Base-by-base conservation (phyloP, 35 echinoderm and acorn worm species). In the Hemicentrotus pulcherrimus region DNA sequence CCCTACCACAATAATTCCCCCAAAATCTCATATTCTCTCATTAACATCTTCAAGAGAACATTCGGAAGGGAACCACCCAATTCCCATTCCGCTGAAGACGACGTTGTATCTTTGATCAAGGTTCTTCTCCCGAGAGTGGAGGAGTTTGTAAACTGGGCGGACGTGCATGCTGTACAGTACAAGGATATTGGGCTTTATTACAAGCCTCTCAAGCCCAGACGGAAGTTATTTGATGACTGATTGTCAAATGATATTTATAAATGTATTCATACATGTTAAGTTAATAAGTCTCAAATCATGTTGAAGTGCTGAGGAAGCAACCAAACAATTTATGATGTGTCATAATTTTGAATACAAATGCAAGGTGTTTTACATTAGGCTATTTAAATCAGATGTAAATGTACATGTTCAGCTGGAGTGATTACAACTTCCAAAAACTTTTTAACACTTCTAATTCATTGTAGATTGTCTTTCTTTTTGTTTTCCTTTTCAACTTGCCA, bases 11-110 rank as follows among this genome's bases (percentile, higher is more conserved):
- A 10, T 22, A 86, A 86, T 10, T 30, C 86, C 28, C 9, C 12
- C 14, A 86, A 33, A 30, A 47, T 90, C 46, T 93, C 91, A 28
- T 93, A 46, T n/a, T 93, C 91, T n/a, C 48, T 93, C 46, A 58
- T 58, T 47, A 93, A 93, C 48, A 93, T 93, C 46, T 93, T 93
- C 7, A 58, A 93, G 48, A 47, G 91, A 15, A 93, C 91, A n/a
- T 93, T 93, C 28, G 91, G 91, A 12, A 28, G 16, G 45, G 46
- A 14, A 93, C 91, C 91, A 30, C 47, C 91, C 14, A 13, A 24
- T 48, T 93, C 91, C 58, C 91, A 93, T 47, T 47, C 47, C 19
- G 91, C 91, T 24, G 91, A 93, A 58, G 91, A 93, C 48, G 91
- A 93, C n/a, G 48, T 58, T 31, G 10, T 9, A 22, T 47, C 91